Conservation (phyloP, 1,140 invertebrate genomes). For the Phocides pigmalion region DNA sequence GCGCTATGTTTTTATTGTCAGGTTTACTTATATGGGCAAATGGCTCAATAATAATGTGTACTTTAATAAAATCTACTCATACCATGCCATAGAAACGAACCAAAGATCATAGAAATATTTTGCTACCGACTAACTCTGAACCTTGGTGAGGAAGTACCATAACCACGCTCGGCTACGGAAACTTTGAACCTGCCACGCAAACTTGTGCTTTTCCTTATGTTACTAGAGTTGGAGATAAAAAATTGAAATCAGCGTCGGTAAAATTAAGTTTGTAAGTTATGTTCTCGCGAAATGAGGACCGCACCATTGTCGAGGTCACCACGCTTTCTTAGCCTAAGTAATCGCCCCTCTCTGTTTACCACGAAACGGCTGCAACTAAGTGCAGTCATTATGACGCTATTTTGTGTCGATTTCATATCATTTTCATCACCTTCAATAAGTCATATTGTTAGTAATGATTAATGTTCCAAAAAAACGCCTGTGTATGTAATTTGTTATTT, state of each 20-base stretch:
- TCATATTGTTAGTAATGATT: not conserved
- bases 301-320: slow-evolving; percentile 48
- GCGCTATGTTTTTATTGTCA: no score
- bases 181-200: not conserved
- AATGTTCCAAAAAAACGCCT: no score
- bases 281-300: slow-evolving; percentile 39
- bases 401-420: slow-evolving; percentile 46
- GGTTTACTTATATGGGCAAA: no score
- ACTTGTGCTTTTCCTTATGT: not conserved
- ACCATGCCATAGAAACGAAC: no score
- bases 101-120: no score
- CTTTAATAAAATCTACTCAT: no score
- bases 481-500: no score
- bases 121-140: not conserved
- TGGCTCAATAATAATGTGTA: no score
- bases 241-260: slow-evolving; percentile 34
- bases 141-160: not conserved
- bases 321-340: slow-evolving; percentile 60
- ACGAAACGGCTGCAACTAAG: slow-evolving; percentile 44
- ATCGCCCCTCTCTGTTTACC: slow-evolving; percentile 46
- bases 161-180: not conserved
- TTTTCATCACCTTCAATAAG: slow-evolving; percentile 17
- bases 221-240: slow-evolving; percentile 7
- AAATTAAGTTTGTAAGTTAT: slow-evolving; percentile 39
- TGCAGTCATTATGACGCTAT: slow-evolving; percentile 48